A percentile compares a stretch with the other conserved stretches of the same genome.
Evolutionary conservation across 1,140 invertebrate genomes (phyloP).

Genomic region (Gryon sp.): DNA sequence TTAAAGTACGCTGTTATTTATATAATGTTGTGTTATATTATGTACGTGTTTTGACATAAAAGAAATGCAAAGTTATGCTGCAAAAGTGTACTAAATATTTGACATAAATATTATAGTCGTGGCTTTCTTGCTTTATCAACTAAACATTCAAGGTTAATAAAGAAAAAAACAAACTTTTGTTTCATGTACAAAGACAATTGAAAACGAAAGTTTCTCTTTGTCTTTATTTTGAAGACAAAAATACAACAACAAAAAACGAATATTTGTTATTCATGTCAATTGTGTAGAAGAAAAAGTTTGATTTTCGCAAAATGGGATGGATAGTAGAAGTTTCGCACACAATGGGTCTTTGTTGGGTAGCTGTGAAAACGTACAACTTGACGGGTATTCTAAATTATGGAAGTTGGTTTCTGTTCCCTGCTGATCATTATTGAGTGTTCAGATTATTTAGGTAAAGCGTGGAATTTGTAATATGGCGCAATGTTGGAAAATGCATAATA

Average conservation of each 20-base stretch:
- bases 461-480: constrained; percentile 4
- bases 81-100: too few species aligned
- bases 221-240: too few species aligned
- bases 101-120: too few species aligned
- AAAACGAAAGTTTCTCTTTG: too few species aligned
- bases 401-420: constrained; percentile 19
- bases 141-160: too few species aligned
- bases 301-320: too few species aligned
- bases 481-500: constrained; percentile 39
- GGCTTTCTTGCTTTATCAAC: too few species aligned
- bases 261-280: neutral
- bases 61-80: too few species aligned
- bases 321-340: neutral
- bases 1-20: constrained; percentile 26
- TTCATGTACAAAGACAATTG: too few species aligned
- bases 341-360: neutral
- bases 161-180: too few species aligned
- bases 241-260: neutral
- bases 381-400: constrained; percentile 15
- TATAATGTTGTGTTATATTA: neutral
- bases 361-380: constrained; percentile 13
- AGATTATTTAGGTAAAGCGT: neutral
- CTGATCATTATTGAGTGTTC: constrained; percentile 17
- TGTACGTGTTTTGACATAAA: neutral
- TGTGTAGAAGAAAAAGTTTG: neutral